These are phyloP conservation scores for Ischnus inquisitorius DNA, from an alignment of 2,888 invertebrate species.

Conservation along the genomic window DNA sequence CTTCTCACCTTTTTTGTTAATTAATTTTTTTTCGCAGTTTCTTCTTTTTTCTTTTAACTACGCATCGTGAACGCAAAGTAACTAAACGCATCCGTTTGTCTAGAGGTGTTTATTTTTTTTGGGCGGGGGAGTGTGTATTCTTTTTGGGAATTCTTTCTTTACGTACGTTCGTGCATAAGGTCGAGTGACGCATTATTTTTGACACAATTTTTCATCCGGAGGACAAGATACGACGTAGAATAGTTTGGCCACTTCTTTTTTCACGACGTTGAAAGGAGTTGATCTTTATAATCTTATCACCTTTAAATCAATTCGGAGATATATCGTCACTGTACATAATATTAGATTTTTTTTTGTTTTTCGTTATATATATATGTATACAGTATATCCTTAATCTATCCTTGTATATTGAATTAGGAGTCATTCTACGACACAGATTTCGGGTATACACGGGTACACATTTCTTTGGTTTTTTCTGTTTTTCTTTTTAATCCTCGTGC, in stretches of 20 bases:
- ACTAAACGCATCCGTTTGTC: slow-evolving; percentile 10
- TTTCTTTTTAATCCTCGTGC: slow-evolving; percentile 50
- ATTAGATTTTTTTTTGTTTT: slow-evolving; percentile 21
- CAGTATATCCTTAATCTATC: slow-evolving; percentile 51
- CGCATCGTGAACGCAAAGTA: slow-evolving; percentile 34
- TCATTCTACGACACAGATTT: slow-evolving; percentile 65
- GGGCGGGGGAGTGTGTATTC: too few species aligned
- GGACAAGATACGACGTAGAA: slow-evolving; percentile 31
- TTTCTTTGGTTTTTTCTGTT: slow-evolving; percentile 28
- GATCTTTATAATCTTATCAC: slow-evolving; percentile 48
- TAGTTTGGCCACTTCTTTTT: slow-evolving; percentile 13
- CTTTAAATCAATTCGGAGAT: slow-evolving; percentile 59
- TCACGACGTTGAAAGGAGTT: neutral
- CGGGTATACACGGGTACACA: slow-evolving; percentile 52
- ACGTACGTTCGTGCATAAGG: neutral
- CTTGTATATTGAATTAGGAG: slow-evolving; percentile 44
- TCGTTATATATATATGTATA: slow-evolving; percentile 31
- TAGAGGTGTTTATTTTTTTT: neutral
- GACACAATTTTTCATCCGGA: slow-evolving; percentile 9
- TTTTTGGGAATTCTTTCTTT: neutral
- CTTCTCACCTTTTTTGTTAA: neutral
- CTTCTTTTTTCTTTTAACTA: slow-evolving; percentile 2
- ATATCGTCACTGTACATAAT: slow-evolving; percentile 57
- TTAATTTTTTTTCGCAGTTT: neutral
- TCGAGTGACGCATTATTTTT: slow-evolving; percentile 16